Conservation (phyloP, 1,140 invertebrate genomes). For the Bombus cullumanus region DNA sequence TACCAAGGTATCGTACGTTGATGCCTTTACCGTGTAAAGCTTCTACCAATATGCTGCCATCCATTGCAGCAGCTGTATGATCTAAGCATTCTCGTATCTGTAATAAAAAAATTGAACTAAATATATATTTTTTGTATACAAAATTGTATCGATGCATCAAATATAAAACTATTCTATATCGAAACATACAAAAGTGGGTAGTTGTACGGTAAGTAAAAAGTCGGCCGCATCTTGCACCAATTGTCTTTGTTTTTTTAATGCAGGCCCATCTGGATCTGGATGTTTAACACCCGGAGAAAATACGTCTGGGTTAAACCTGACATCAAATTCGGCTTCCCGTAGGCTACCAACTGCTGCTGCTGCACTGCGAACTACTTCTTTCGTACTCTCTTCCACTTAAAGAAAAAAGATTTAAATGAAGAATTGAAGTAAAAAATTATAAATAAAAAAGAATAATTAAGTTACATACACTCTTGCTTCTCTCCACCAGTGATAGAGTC, state of each 20-base stretch:
- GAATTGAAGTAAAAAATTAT: background rate
- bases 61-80: slow-evolving; percentile 96
- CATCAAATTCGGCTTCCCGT: slow-evolving; percentile 97
- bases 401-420: slow-evolving; percentile 24
- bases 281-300: slow-evolving; percentile 97
- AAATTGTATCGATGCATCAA: background rate
- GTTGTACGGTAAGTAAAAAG: slow-evolving; percentile 95
- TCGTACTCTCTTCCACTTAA: slow-evolving; percentile 92
- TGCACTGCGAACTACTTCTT: slow-evolving; percentile 94
- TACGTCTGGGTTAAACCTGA: slow-evolving; percentile 99
- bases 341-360: slow-evolving; percentile 95
- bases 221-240: slow-evolving; percentile 97
- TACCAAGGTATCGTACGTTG: slow-evolving; percentile 97
- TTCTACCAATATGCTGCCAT: slow-evolving; percentile 96
- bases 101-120: slow-evolving; percentile 11
- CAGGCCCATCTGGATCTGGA: slow-evolving; percentile 87
- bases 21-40: slow-evolving; percentile 97
- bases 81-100: slow-evolving; percentile 96
- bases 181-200: slow-evolving; percentile 94
- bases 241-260: slow-evolving; percentile 92
- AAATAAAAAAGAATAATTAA: background rate
- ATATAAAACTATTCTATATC: background rate
- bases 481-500: slow-evolving; percentile 91
- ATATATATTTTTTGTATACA: background rate
- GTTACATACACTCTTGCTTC: slow-evolving; percentile 88